A percentile compares a stretch with the other conserved stretches of the same genome.
Conservation (phyloP, 64 coral and sea anemone genomes). For the Actinia equina region DNA sequence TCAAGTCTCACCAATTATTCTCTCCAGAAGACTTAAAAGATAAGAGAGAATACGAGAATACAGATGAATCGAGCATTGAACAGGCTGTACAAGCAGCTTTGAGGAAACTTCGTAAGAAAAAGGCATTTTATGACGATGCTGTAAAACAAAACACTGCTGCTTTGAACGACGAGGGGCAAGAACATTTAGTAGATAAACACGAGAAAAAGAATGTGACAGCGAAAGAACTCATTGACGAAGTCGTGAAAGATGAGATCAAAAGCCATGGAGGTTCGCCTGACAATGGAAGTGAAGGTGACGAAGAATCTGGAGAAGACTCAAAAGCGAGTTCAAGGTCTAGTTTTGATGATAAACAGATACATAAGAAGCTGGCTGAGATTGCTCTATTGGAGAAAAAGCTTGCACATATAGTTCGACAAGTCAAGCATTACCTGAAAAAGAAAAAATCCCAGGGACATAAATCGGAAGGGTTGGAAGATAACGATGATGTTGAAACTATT, state of each 20-base stretch:
- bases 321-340: background rate
- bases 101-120: constrained; percentile 54
- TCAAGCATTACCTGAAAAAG: constrained; percentile 45
- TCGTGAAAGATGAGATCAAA: constrained; percentile 46
- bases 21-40: constrained; percentile 48
- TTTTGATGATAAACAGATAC: constrained; percentile 16
- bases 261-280: constrained; percentile 5
- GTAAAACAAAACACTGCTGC: background rate
- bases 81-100: constrained; percentile 39
- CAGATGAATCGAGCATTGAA: constrained; percentile 26
- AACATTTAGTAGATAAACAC: background rate
- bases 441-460: constrained; percentile 22
- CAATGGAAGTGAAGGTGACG: background rate
- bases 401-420: constrained; percentile 26
- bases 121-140: constrained; percentile 2
- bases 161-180: background rate
- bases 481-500: constrained; percentile 41
- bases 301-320: background rate
- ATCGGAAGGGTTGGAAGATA: background rate
- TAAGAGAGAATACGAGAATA: constrained; percentile 44
- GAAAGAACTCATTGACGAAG: constrained; percentile 55
- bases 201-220: constrained; percentile 25
- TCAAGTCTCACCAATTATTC: constrained; percentile 41
- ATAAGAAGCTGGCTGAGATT: constrained; percentile 47
- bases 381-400: constrained; percentile 32